Evolutionary conservation across 2,113 vertebrate species (phyloP).

Genomic region (Chroicocephalus ridibundus): DNA sequence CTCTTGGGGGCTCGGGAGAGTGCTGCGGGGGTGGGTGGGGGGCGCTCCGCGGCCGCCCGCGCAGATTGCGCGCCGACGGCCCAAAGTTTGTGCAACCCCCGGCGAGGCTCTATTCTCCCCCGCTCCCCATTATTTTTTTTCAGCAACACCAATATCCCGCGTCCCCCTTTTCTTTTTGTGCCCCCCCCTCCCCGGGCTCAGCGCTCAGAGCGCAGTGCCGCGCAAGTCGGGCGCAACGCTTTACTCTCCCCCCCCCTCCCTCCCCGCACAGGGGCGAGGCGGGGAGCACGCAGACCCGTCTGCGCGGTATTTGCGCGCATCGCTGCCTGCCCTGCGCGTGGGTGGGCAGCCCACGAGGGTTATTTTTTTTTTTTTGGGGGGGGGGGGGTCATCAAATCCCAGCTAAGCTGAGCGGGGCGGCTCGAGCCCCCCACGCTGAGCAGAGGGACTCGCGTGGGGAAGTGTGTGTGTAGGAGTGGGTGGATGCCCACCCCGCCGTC

Average conservation of each 20-base stretch:
- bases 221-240: not conserved
- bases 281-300: not conserved
- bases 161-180: not conserved
- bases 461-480: too few relatives aligned
- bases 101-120: not conserved
- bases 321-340: not conserved
- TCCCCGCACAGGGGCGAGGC: too few relatives aligned
- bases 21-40: not conserved
- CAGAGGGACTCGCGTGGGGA: too few relatives aligned
- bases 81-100: not conserved
- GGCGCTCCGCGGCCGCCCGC: not conserved
- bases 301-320: not conserved
- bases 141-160: not conserved
- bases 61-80: not conserved
- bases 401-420: not conserved
- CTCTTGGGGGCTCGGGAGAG: slow-evolving; percentile 90
- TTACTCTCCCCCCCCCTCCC: not conserved
- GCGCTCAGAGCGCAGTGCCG: not conserved
- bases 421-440: too few relatives aligned
- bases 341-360: not conserved
- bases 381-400: too few relatives aligned
- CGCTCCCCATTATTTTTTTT: not conserved
- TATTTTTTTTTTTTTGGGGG: not conserved
- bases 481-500: too few relatives aligned
- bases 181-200: not conserved